A percentile compares a stretch with the other conserved stretches of the same genome.
phyloP scores from a whole-genome alignment of 2,888 invertebrate genomes.

The Copidosoma aretas region DNA sequence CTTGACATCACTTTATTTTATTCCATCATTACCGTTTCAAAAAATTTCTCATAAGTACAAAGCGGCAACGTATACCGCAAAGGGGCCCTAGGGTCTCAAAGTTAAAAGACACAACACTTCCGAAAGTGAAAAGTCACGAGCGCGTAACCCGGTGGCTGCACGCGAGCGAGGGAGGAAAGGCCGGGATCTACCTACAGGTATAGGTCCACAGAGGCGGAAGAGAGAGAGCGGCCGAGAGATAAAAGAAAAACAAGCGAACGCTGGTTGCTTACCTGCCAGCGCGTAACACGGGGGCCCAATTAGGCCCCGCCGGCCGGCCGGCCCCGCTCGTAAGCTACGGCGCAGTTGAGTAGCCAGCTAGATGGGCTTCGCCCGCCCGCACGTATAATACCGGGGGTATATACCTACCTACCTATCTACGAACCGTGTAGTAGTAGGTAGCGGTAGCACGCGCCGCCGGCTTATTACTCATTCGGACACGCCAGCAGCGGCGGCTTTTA shows the following conservation, averaged over 20 bases:
- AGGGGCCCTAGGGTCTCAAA: too few species aligned
- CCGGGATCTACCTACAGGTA: not conserved
- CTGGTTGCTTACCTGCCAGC: conserved; percentile 14
- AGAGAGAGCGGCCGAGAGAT: conserved; percentile 6
- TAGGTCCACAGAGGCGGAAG: not conserved
- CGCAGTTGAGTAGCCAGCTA: conserved; percentile 34
- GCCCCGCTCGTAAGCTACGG: conserved; percentile 45
- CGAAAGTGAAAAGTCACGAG: too few species aligned
- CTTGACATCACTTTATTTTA: too few species aligned
- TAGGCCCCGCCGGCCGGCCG: conserved; percentile 56
- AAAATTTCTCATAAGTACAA: too few species aligned
- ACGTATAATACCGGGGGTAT: conserved; percentile 40
- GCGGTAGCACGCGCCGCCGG: conserved; percentile 42
- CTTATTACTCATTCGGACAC: conserved; percentile 61
- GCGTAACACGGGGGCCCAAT: conserved; percentile 60
- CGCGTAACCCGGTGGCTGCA: not conserved
- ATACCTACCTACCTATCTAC: too few species aligned
- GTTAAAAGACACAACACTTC: too few species aligned
- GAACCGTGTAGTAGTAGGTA: not conserved
- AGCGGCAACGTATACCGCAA: too few species aligned
- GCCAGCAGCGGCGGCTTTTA: conserved; percentile 50
- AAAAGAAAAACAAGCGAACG: conserved; percentile 12
- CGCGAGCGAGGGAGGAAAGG: conserved; percentile 11
- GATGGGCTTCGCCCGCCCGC: conserved; percentile 56
- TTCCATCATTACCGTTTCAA: too few species aligned